These are phyloP conservation scores for Labia minor DNA, from an alignment of 2,888 invertebrate species.

Conservation along the genomic window DNA sequence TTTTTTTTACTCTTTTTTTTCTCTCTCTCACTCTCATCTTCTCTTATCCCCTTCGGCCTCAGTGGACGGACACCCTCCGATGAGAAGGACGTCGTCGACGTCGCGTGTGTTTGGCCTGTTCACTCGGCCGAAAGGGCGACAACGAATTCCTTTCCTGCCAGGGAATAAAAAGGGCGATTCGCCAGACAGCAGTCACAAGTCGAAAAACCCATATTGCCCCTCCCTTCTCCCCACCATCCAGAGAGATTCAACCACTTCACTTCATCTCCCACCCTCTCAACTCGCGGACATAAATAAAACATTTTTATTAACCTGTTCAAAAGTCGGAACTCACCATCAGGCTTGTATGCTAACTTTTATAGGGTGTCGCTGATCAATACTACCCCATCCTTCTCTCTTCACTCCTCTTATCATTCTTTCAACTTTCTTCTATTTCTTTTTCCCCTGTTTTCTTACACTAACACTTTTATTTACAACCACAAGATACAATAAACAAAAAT, in stretches of 20 bases:
- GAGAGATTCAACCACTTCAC: background rate
- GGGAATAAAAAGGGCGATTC: constrained; percentile 18
- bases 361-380: no score
- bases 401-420: no score
- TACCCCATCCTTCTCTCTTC: no score
- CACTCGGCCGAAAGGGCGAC: constrained; percentile 28
- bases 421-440: no score
- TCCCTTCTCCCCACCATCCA: no score
- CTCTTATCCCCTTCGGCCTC: background rate
- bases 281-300: constrained; percentile 6
- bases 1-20: background rate
- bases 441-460: no score
- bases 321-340: background rate
- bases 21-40: background rate
- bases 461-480: no score
- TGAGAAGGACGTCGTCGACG: background rate
- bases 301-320: constrained; percentile 3
- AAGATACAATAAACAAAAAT: no score
- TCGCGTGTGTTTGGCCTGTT: constrained; percentile 28
- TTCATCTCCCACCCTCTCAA: background rate
- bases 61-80: background rate
- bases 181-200: no score
- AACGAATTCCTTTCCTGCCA: constrained; percentile 30
- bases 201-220: no score
- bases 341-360: no score